These are phyloP conservation scores for Sebastes kiyomatsui DNA, from an alignment of 2,797 vertebrate species.

Conservation along the genomic window DNA sequence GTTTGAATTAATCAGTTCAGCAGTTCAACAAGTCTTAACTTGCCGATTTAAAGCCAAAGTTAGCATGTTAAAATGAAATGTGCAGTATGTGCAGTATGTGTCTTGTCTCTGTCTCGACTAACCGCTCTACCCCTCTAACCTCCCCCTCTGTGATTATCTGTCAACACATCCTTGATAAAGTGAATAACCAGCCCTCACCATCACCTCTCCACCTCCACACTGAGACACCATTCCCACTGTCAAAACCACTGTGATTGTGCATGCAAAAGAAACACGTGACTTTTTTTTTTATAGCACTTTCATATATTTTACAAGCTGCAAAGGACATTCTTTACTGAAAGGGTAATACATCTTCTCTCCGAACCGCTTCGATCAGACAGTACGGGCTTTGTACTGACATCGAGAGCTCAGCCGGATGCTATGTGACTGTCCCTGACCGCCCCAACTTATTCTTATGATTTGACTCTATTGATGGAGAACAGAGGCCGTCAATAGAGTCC, in stretches of 20 bases:
- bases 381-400: slow-evolving; percentile 43
- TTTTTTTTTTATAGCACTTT: slow-evolving; percentile 72
- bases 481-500: slow-evolving; percentile 51
- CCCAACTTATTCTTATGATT: slow-evolving; percentile 36
- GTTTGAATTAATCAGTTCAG: not conserved
- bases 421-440: slow-evolving; percentile 41
- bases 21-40: not conserved
- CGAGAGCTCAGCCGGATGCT: slow-evolving; percentile 52
- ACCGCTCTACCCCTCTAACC: slow-evolving; percentile 48
- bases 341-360: slow-evolving; percentile 80
- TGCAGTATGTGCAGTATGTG: slow-evolving; percentile 22
- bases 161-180: slow-evolving; percentile 33
- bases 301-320: slow-evolving; percentile 87
- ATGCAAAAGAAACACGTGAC: slow-evolving; percentile 51
- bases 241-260: slow-evolving; percentile 50
- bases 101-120: slow-evolving; percentile 48
- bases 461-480: slow-evolving; percentile 56
- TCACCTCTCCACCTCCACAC: slow-evolving; percentile 38
- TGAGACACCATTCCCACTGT: slow-evolving; percentile 14
- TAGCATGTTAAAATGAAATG: slow-evolving; percentile 6
- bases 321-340: slow-evolving; percentile 88
- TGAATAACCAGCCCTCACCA: slow-evolving; percentile 44
- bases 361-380: slow-evolving; percentile 51
- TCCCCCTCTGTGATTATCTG: slow-evolving; percentile 22
- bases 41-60: not conserved